Evolutionary conservation across 2,888 invertebrate species (phyloP).

Genomic region (Nebria brevicollis): DNA sequence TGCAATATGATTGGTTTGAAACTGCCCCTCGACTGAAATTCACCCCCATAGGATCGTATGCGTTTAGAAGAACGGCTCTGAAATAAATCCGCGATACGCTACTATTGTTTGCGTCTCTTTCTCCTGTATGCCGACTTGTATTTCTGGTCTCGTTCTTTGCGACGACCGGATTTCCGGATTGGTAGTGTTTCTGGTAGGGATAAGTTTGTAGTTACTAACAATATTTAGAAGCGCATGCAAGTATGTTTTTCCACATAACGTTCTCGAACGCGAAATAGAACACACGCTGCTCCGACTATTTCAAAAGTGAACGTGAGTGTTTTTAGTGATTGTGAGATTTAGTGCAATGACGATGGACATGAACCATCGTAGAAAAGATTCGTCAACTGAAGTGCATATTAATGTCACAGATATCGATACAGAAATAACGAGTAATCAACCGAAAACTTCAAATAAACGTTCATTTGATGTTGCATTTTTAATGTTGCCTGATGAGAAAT

Average conservation of each 20-base stretch:
- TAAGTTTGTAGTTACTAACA: constrained; percentile 61
- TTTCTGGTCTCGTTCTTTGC: constrained; percentile 51
- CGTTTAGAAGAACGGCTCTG: constrained; percentile 53
- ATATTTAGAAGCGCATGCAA: constrained; percentile 61
- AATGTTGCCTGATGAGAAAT: constrained; percentile 86
- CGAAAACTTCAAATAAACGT: constrained; percentile 72
- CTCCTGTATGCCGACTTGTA: constrained; percentile 40
- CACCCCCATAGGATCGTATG: constrained; percentile 63
- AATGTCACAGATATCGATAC: constrained; percentile 54
- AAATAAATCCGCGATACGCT: constrained; percentile 49
- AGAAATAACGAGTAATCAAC: constrained; percentile 57
- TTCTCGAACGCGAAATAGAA: constrained; percentile 56
- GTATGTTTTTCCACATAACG: constrained; percentile 63
- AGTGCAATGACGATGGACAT: constrained; percentile 76
- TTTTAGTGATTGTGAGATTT: constrained; percentile 45
- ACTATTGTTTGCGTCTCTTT: constrained; percentile 50
- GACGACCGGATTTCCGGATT: constrained; percentile 50
- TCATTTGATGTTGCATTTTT: constrained; percentile 92
- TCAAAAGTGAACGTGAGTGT: constrained; percentile 45
- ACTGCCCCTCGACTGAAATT: constrained; percentile 62
- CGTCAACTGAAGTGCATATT: constrained; percentile 64
- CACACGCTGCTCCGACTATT: constrained; percentile 52
- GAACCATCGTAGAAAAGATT: constrained; percentile 57
- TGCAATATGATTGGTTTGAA: constrained; percentile 62
- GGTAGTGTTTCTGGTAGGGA: constrained; percentile 49